Percentiles rank a stretch among this genome's conserved stretches.
Conservation (phyloP, 2,113 vertebrate genomes). For the Tupaia chinensis region DNA sequence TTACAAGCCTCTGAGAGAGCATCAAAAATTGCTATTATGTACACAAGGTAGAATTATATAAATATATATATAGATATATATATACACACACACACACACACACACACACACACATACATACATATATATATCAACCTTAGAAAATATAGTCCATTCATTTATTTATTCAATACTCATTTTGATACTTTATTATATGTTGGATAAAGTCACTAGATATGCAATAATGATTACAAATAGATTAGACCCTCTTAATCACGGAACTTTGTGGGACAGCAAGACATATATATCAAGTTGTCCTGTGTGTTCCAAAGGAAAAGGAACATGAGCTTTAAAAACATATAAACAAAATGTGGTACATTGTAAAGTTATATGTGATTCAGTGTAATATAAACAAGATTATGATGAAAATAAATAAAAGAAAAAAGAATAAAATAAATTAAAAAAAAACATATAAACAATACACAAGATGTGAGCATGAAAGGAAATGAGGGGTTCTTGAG, state of each 20-base stretch:
- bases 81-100: too few species aligned
- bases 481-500: neutral
- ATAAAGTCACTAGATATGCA: neutral
- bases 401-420: too few species aligned
- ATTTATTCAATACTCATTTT: neutral
- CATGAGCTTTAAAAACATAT: neutral
- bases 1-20: neutral
- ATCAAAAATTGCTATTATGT: too few species aligned
- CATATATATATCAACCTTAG: neutral
- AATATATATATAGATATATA: too few species aligned
- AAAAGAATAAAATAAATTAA: too few species aligned
- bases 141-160: neutral
- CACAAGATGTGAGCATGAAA: neutral
- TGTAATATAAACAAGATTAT: too few species aligned
- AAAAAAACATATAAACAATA: too few species aligned
- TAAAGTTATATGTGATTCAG: too few species aligned
- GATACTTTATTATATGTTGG: neutral
- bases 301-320: neutral
- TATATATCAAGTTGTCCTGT: neutral
- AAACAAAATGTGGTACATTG: too few species aligned
- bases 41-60: neutral
- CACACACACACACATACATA: too few species aligned
- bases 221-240: neutral
- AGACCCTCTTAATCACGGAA: neutral
- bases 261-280: neutral